Base-by-base conservation (phyloP, 2,797 vertebrate species). In the Phoeniculus purpureus region DNA sequence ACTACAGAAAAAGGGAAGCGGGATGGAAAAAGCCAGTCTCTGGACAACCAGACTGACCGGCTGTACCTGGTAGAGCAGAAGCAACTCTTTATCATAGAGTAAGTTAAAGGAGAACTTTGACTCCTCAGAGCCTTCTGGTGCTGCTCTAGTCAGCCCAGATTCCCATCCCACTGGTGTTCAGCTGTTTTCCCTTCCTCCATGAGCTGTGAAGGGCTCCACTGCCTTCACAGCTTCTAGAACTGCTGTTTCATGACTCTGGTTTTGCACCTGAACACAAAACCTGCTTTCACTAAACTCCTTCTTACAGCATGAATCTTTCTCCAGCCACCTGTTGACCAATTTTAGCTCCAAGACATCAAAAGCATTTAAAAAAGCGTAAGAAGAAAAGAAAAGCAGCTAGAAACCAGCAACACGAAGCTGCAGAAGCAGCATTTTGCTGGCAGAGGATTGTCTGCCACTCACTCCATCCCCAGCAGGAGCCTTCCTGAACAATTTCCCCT, bases 401-500 rank as follows among this genome's bases (percentile, higher is more conserved):
- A 83, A 19, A 10, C 20, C 17, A 68, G 80, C 7, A 54, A 58
- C 37, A 54, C 15, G 43, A 54, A 43, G 85, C 67, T 47, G 54
- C 31, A 0, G 0, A 40, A 84, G 67, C 12, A 50, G 29, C 2
- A 0, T 9, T 58, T 1, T 56, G 80, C 56, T 79, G 81, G 40
- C 29, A 43, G 43, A 43, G 16, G 43, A 43, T 43, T 26, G 74
- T 50, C 67, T 92, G 94, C 85, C 85, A 90, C 81, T 83, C 26
- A 0, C 50, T 91, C 94, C 37, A 94, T 91, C 92, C 92, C 90
- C 78, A 94, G 90, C 85, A 90, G 52, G 56, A 86, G 60, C 20
- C 64, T 84, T 95, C 90, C 83, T 92, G 92, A 91, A 72, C 86
- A 92, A 94, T 94, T 95, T 91, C 81, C 74, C 68, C 64, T 73